These are phyloP conservation scores for Danaus chrysippus DNA, from an alignment of 2,888 invertebrate species.

Conservation along the genomic window DNA sequence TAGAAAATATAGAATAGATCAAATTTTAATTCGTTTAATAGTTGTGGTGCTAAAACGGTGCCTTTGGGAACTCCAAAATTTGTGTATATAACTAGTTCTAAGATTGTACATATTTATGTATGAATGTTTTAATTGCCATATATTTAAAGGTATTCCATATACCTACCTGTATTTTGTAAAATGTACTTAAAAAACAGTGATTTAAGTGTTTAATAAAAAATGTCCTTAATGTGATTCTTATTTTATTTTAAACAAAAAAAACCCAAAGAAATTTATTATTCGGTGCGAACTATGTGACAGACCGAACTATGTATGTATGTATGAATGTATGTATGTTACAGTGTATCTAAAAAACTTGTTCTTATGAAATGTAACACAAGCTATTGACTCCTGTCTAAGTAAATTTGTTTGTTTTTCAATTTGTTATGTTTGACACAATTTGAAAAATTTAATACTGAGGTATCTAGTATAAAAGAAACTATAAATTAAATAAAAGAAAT, in stretches of 20 bases:
- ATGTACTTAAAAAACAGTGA: conserved; percentile 16
- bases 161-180: conserved; percentile 4
- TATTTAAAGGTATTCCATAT: conserved; percentile 2
- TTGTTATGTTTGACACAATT: too few species aligned
- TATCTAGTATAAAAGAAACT: too few species aligned
- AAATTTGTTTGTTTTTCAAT: too few species aligned
- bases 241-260: conserved; percentile 4
- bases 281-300: background rate
- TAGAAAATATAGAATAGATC: conserved; percentile 1
- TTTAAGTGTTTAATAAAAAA: conserved; percentile 17
- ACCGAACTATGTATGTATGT: background rate
- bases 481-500: too few species aligned
- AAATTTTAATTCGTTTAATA: conserved; percentile 18
- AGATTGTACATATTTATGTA: conserved; percentile 4
- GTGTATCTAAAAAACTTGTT: too few species aligned
- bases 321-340: too few species aligned
- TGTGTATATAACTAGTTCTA: background rate
- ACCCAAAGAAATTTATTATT: background rate
- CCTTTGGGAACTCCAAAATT: conserved; percentile 19
- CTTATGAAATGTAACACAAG: too few species aligned
- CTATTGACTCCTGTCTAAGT: too few species aligned
- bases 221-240: conserved; percentile 9
- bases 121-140: conserved; percentile 8
- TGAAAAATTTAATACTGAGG: too few species aligned
- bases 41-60: conserved; percentile 30